Base-by-base conservation (phyloP, 2,797 vertebrate species). In the Agapornis canus region DNA sequence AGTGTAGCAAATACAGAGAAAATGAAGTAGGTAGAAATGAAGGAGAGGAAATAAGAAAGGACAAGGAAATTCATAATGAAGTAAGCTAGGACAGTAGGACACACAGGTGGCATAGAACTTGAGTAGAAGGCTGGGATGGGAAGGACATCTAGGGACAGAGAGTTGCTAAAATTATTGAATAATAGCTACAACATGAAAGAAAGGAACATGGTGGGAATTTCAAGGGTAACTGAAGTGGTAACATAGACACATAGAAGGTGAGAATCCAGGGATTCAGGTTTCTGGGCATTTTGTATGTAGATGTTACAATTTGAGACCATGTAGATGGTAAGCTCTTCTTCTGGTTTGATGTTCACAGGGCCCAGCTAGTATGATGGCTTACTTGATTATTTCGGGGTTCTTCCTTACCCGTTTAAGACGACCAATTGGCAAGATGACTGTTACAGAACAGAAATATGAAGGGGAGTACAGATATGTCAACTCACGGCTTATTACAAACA, bases 351-450 rank as follows among this genome's bases (percentile, higher is more conserved):
- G 47, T 92, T 60, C 78, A 22, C 85, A 99, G 99, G 99, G 99
- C 47, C 99, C 99, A 51, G 97, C 98, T 18, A 97, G 97, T 89
- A 99, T 99, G 99, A 99, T 99, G 99, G 92, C 98, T 3, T 99
- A 99, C 97, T 97, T 99, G 96, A 95, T 99, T 95, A 95, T 99
- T 97, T 99, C 99, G 37, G 99, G 99, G 11, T 98, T 99, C 84
- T 98, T 99, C 96, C 97, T 99, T 85, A 99, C 99, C 48, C 98
- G 99, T 73, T 97, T 99, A 66, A 98, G 99, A 95, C 98, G 99
- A 95, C 99, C 99, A n/a, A 99, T 99, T 35, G 99, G 99, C 81
- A 99, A 99, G 97, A 99, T 99, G 99, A 99, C 99, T 0, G 97
- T 99, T 82, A 95, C 95, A 0, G 99, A 99, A 92, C 99, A 99